phyloP scores from a whole-genome alignment of 2,113 vertebrate species.

The Carassius gibelio region DNA sequence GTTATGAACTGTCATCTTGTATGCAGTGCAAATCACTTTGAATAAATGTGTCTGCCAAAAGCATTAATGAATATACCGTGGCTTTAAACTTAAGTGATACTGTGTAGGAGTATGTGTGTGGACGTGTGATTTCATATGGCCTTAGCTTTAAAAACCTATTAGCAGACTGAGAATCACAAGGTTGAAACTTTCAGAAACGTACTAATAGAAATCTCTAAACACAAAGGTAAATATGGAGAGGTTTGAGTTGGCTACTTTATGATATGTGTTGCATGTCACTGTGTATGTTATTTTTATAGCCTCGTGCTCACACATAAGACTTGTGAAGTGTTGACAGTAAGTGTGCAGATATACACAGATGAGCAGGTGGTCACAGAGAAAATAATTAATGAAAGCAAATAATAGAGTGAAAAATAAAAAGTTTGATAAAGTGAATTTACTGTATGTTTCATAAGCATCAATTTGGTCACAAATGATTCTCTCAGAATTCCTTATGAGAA shows the following conservation, averaged over 20 bases:
- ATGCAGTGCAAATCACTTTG: neutral
- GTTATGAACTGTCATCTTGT: neutral
- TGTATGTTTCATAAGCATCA: neutral
- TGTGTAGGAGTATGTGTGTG: slow-evolving; percentile 25
- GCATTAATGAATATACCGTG: neutral
- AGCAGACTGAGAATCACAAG: slow-evolving; percentile 7
- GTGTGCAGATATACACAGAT: neutral
- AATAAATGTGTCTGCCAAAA: neutral
- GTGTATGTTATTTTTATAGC: neutral
- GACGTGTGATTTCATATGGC: neutral
- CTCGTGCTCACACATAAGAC: neutral
- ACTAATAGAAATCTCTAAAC: neutral
- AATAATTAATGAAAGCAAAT: neutral
- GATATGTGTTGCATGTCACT: neutral
- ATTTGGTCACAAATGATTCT: neutral
- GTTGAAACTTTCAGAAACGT: neutral
- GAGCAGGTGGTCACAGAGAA: neutral
- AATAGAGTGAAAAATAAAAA: too few relatives aligned
- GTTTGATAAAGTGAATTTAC: neutral
- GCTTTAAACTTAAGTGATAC: neutral
- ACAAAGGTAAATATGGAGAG: neutral
- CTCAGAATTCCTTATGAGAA: neutral
- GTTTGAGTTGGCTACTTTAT: neutral
- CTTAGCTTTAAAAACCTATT: slow-evolving; percentile 13
- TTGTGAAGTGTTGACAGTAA: neutral